Conservation (phyloP, 2,113 vertebrate genomes). For the Laterallus jamaicensis region DNA sequence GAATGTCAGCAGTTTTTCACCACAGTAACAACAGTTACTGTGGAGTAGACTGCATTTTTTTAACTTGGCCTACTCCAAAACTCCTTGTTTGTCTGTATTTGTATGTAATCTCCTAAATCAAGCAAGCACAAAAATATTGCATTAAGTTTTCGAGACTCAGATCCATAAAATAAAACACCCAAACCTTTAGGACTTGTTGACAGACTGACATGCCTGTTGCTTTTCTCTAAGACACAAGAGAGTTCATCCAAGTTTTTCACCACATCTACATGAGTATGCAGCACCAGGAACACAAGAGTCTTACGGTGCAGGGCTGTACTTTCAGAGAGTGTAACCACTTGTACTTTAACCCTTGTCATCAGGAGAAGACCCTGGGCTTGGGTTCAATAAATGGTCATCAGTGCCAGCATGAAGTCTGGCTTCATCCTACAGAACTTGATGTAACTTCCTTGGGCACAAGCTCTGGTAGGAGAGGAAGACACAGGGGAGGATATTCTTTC, state of each 20-base stretch:
- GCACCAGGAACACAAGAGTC: background rate
- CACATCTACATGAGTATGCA: background rate
- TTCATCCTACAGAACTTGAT: background rate
- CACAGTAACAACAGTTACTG: background rate
- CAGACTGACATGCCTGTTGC: background rate
- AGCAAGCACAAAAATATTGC: background rate
- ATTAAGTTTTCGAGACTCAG: background rate
- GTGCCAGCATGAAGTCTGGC: background rate
- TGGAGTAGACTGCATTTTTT: background rate
- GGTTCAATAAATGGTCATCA: background rate
- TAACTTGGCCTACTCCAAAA: background rate
- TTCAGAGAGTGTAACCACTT: background rate
- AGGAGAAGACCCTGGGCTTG: background rate
- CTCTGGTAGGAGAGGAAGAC: background rate
- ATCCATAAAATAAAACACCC: background rate
- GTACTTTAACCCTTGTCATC: background rate
- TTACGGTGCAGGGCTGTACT: background rate
- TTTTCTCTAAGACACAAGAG: background rate
- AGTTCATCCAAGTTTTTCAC: background rate
- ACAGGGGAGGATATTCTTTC: rapidly evolving
- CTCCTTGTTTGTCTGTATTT: background rate
- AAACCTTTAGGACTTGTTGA: background rate
- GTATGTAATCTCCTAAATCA: background rate
- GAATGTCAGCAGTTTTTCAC: background rate
- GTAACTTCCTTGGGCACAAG: background rate